Evolutionary conservation across 2,797 vertebrate genomes (phyloP), one percentile per base, ranked within the genome.

Genomic region (Meriones psammophilus): DNA sequence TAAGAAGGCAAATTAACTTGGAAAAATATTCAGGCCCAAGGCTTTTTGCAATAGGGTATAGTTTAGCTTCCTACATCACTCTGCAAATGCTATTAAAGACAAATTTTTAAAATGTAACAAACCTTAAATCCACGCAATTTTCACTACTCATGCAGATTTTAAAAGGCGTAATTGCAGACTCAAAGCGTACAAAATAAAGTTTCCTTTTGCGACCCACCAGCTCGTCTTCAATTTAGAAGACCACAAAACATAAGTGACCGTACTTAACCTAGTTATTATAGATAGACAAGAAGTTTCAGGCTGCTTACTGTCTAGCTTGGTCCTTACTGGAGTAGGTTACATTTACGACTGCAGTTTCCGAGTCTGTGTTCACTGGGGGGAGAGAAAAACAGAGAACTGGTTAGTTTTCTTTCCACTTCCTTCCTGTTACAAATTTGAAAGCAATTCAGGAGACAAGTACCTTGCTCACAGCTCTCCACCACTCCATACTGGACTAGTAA

Each of bases 381-480:
- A 95, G 90, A 95, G n/a, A 98, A 98, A 98, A 97, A 92, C 33
- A 80, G 94, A 94, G 89, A 77, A 58, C 33, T 58, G 74, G 96
- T 98, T 97, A 98, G 60, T 96, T 98, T 91, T 91, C 88, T 9
- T 33, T 56, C 58, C 50, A 39, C 12, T 94, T 86, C 20, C 46
- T 92, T 97, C 83, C 76, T 87, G 90, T 92, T 64, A 94, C 62
- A 95, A 97, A 96, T 91, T 66, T 96, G 87, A 98, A 98, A 97
- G 90, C 73, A 88, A 97, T 96, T 95, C 56, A 95, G 69, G 97
- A 86, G 78, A 88, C 54, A 92, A 73, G 14, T 98, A 99, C 99
- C 99, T 99, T 99, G 99, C 98, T 99, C 99, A 99, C 99, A 99
- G 99, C 98, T 99, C 98, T 99, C 99, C 98, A 99, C 99, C 96